Conservation (phyloP, 1,140 invertebrate genomes). For the Bombus superbus region DNA sequence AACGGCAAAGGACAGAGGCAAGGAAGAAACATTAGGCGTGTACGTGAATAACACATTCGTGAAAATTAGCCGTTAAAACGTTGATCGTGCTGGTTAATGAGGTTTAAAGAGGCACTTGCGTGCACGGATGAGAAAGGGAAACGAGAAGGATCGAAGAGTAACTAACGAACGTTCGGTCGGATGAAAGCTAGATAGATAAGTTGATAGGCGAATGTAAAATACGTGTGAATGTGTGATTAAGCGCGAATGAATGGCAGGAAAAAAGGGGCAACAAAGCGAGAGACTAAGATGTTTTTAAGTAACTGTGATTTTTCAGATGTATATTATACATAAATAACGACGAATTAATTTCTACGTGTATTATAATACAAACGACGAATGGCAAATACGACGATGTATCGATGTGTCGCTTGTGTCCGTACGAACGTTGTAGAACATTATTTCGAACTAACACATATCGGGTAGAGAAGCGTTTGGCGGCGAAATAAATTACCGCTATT, state of each 20-base stretch:
- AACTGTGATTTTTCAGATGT: conserved; percentile 81
- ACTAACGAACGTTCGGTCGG: neutral
- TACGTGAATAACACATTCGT: neutral
- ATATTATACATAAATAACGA: conserved; percentile 74
- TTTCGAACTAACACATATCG: conserved; percentile 79
- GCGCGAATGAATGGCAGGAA: neutral
- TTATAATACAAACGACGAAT: conserved; percentile 65
- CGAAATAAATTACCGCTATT: conserved; percentile 40
- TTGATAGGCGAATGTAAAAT: neutral
- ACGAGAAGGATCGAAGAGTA: neutral
- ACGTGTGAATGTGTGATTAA: neutral
- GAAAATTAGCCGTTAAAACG: neutral
- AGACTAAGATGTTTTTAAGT: conserved; percentile 74
- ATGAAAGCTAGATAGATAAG: neutral
- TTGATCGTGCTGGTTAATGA: conserved; percentile 3
- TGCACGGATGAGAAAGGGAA: neutral
- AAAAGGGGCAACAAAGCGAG: neutral
- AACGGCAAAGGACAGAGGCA: neutral
- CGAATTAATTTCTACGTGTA: conserved; percentile 75
- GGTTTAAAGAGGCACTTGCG: neutral
- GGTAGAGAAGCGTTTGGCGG: conserved; percentile 55
- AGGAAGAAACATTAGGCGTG: neutral
- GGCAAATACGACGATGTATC: conserved; percentile 65
- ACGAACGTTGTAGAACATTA: conserved; percentile 66
- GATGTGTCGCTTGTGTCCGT: conserved; percentile 78